phyloP scores from a whole-genome alignment of 2,797 vertebrate species.

The Anas acuta region DNA sequence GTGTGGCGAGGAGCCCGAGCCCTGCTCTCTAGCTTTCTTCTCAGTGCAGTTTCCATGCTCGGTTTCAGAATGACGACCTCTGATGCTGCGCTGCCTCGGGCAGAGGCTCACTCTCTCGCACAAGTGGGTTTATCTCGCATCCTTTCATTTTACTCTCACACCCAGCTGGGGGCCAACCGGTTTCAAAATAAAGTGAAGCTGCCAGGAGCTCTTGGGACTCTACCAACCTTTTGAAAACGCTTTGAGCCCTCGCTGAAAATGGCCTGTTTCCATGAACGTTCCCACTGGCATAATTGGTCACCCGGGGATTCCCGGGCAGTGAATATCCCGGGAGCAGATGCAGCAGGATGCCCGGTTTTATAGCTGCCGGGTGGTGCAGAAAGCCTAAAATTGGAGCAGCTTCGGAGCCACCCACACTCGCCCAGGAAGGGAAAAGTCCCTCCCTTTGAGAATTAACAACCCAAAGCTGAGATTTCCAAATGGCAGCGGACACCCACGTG shows the following conservation, averaged over 20 bases:
- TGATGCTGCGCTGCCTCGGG: neutral
- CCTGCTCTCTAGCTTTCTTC: slow-evolving; percentile 18
- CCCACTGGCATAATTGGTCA: neutral
- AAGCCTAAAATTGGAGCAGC: slow-evolving; percentile 25
- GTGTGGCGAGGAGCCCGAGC: neutral
- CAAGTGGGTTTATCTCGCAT: neutral
- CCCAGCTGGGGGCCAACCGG: neutral
- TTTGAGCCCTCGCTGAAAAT: neutral
- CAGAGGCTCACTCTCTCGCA: neutral
- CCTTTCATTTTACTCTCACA: slow-evolving; percentile 26
- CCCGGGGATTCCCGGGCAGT: neutral
- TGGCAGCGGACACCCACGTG: fast-evolving
- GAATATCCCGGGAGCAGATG: neutral
- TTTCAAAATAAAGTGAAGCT: neutral
- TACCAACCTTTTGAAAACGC: neutral
- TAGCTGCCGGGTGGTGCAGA: neutral
- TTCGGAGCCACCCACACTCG: neutral
- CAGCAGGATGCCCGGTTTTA: neutral
- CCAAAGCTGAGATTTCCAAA: neutral
- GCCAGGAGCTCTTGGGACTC: slow-evolving; percentile 27
- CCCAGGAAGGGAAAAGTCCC: neutral
- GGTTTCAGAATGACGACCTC: slow-evolving; percentile 71
- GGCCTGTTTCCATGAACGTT: neutral
- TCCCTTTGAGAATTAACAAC: neutral
- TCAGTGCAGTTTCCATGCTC: slow-evolving; percentile 57